Evolutionary conservation across 2,888 invertebrate genomes (phyloP), one percentile per base, ranked within the genome.

Genomic region (Cerastis leucographa): DNA sequence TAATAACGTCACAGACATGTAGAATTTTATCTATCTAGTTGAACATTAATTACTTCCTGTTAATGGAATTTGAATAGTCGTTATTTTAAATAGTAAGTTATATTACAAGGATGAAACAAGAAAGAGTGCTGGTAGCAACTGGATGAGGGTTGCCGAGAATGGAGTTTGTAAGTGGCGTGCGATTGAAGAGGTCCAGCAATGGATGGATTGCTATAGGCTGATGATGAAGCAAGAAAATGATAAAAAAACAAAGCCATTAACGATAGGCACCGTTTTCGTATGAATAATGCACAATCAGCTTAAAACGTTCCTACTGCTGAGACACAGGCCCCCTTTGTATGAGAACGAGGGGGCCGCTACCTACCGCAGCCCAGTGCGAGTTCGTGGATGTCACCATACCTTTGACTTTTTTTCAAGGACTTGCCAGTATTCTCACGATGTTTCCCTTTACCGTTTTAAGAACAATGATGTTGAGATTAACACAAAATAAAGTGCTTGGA

Each of bases 1-100:
- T 56, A 70, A 64, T 66, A 7, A 80, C 83, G 80, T 85, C 83
- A 85, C 67, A 76, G 35, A 49, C 68, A 51, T 5, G 42, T 19
- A 76, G 11, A 75, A 66, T 66, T 51, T 72, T 65, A 68, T 80
- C 14, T 64, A 22, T 22, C 1, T 56, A 14, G 49, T 44, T 25
- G 22, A 68, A 61, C 22, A n/a, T 42, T 49, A 71, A 25, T 49
- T 54, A 61, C 25, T 70, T 75, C 65, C 22, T 61, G 68, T 75
- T 68, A 51, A 59, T 66, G 46, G 29, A 65, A 59, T 9, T 35
- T 7, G 19, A 19, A 74, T 22, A n/a, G 19, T 62, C 9, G 46
- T 42, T 46, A 40, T 40, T 6, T 40, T 40, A 8, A 35, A 35
- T 35, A 35, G 35, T 35, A 35, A 35, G 35, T 35, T 35, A 35